A percentile compares a stretch with the other conserved stretches of the same genome.
phyloP scores from a whole-genome alignment of 2,888 invertebrate genomes.

The Saturnia pavonia region DNA sequence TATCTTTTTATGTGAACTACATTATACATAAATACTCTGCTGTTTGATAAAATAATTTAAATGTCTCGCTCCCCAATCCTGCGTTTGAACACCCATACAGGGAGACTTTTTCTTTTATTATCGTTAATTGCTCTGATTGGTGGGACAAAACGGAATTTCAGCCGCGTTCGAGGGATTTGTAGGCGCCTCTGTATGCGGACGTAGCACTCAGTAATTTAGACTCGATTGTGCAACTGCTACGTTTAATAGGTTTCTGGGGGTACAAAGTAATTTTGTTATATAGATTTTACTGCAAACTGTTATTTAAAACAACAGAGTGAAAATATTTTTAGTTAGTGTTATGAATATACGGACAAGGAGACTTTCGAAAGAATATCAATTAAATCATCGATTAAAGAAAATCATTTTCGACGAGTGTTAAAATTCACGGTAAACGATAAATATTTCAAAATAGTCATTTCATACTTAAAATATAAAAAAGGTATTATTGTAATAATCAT shows the following conservation, averaged over 20 bases:
- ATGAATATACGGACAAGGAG: neutral
- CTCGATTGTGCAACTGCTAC: constrained; percentile 50
- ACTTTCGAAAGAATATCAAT: neutral
- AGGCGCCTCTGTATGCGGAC: constrained; percentile 50
- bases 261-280: constrained; percentile 4
- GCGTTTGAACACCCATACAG: constrained; percentile 39
- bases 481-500: neutral
- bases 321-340: neutral
- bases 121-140: constrained; percentile 75
- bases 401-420: too few relatives aligned
- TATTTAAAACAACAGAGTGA: neutral
- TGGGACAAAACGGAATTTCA: constrained; percentile 65
- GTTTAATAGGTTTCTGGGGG: constrained; percentile 18
- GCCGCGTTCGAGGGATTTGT: constrained; percentile 60
- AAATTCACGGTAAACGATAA: neutral
- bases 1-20: neutral
- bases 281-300: neutral
- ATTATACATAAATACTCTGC: neutral
- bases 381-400: neutral
- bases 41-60: constrained; percentile 46
- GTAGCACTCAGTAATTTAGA: constrained; percentile 56
- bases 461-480: neutral
- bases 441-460: neutral
- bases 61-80: constrained; percentile 40
- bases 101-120: constrained; percentile 59